A percentile compares a stretch with the other conserved stretches of the same genome.
phyloP scores from a whole-genome alignment of 2,888 invertebrate species.

The Omphaloscelis lunosa region DNA sequence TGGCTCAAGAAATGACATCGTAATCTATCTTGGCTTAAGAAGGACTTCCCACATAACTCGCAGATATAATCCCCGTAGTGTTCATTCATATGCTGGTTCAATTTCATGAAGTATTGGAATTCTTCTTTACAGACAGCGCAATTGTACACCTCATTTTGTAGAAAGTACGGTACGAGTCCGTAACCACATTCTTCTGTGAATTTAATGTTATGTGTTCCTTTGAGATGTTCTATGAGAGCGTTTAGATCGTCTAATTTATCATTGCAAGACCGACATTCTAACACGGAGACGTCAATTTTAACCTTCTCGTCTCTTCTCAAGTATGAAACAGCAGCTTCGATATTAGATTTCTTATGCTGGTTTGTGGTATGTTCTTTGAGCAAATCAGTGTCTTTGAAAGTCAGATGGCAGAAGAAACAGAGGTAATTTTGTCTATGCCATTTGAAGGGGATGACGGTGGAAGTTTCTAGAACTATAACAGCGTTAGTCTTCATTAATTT shows the following conservation, averaged over 20 bases:
- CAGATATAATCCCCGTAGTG: conserved; percentile 85
- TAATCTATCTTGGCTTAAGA: conserved; percentile 81
- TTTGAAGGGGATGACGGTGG: conserved; percentile 84
- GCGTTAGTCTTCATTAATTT: conserved; percentile 85
- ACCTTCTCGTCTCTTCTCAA: conserved; percentile 84
- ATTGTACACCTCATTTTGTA: conserved; percentile 72
- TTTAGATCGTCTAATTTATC: conserved; percentile 68
- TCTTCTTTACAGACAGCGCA: conserved; percentile 81
- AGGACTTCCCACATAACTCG: conserved; percentile 85
- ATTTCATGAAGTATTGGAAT: conserved; percentile 84
- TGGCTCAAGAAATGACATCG: conserved; percentile 81
- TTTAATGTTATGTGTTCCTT: conserved; percentile 70
- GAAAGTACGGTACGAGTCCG: conserved; percentile 83
- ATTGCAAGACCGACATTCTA: conserved; percentile 77
- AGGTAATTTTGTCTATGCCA: conserved; percentile 86
- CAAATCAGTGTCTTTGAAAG: conserved; percentile 75
- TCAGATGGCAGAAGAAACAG: conserved; percentile 85
- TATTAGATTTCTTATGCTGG: conserved; percentile 77
- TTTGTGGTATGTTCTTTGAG: conserved; percentile 84
- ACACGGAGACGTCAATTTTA: conserved; percentile 81
- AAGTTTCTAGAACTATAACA: conserved; percentile 79
- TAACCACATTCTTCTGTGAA: conserved; percentile 77
- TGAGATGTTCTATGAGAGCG: conserved; percentile 76
- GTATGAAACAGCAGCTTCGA: conserved; percentile 82
- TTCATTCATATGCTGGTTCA: conserved; percentile 87